Evolutionary conservation across 2,888 invertebrate genomes (phyloP), one percentile per base, ranked within the genome.

Genomic region (Lumbricus terrestris): DNA sequence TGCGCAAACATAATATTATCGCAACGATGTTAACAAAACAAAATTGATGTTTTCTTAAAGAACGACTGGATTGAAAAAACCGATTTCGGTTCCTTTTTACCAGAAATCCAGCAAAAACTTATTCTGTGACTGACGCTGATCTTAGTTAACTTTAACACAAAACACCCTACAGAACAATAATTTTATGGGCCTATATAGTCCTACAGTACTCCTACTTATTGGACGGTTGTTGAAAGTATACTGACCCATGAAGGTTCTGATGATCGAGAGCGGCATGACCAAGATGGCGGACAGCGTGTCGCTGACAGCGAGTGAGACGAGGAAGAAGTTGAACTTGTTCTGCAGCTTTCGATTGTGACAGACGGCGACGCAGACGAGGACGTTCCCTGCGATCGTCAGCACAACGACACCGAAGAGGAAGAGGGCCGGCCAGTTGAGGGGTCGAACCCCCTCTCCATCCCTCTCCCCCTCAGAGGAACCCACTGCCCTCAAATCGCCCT

Each of bases 261-360:
- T 88, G 85, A 92, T 92, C 37, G 92, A 92, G 37, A 92, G 91
- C 6, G 92, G 92, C 92, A 92, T 92, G 90, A 92, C 92, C n/a
- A 92, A 90, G n/a, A 90, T 91, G 88, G 92, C 92, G 23, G 91
- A 92, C 90, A 92, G 91, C 91, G 92, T 92, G 91, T 92, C 92
- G 82, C 91, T 91, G 85, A 92, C 88, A 8, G 93, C 93, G 88
- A 93, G 90, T 23, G 92, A 92, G 47, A 93, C 93, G 34, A 93
- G 91, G 90, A 93, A 93, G 89, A 90, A 93, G 92, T 93, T 93
- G 92, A 93, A 93, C 90, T 92, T 92, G 92, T 92, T 93, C 88
- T 92, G 92, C 35, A 93, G 92, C 89, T 92, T 92, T 35, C 92
- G 90, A 89, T 93, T 93, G 88, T 90, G 90, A 34, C 90, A 90